A percentile compares a stretch with the other conserved stretches of the same genome.
These are phyloP conservation scores for Amphipoea lucens DNA, from an alignment of 2,888 invertebrate genomes.

Conservation along the genomic window DNA sequence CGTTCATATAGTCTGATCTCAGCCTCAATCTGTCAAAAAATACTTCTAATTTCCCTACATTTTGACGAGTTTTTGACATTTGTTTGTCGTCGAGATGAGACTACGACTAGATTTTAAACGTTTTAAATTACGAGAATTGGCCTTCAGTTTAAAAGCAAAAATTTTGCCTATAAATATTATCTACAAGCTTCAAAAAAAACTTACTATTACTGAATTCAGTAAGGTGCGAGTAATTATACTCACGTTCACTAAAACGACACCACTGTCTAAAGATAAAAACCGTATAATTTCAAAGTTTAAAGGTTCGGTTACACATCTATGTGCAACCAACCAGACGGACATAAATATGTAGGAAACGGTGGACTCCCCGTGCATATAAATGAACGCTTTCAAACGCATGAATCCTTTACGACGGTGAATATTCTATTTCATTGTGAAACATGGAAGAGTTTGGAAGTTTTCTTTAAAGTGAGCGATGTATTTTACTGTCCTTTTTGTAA, in stretches of 20 bases:
- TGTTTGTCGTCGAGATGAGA: too few relatives aligned
- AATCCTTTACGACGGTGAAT: constrained; percentile 60
- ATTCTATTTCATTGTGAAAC: constrained; percentile 51
- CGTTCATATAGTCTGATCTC: too few relatives aligned
- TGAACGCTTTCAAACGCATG: constrained; percentile 69
- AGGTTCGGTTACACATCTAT: constrained; percentile 21
- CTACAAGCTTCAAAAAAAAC: neutral
- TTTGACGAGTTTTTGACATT: too few relatives aligned
- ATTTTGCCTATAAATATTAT: neutral
- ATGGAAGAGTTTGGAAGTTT: constrained; percentile 26
- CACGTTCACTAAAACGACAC: constrained; percentile 22
- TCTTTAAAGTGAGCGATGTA: neutral
- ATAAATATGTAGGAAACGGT: constrained; percentile 56
- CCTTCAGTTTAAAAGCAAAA: too few relatives aligned
- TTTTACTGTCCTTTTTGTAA: constrained; percentile 1
- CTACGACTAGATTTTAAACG: too few relatives aligned
- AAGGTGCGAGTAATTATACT: constrained; percentile 1
- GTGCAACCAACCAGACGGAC: constrained; percentile 41
- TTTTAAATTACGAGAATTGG: too few relatives aligned
- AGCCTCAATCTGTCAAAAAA: too few relatives aligned
- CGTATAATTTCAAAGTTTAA: constrained; percentile 31
- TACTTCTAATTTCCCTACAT: too few relatives aligned
- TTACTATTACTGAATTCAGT: neutral
- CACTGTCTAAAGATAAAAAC: constrained; percentile 30
- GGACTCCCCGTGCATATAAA: constrained; percentile 67